Percentiles rank a stretch among this genome's conserved stretches.
phyloP scores from a whole-genome alignment of 2,113 vertebrate species.

The Micronycteris hirsuta region DNA sequence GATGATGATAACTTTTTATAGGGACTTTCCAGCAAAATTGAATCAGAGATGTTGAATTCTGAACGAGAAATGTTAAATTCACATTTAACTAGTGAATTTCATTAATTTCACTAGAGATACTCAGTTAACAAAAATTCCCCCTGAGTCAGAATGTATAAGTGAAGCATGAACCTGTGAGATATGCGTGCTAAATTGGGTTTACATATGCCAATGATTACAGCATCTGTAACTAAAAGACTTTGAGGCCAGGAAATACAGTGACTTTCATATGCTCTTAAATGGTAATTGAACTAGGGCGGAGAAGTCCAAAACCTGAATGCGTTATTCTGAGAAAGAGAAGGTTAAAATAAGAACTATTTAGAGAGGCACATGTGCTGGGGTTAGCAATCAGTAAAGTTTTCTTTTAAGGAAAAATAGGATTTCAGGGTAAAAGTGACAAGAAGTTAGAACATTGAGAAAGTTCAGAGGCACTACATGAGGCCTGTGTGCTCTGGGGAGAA shows the following conservation, averaged over 20 bases:
- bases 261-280: neutral
- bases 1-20: neutral
- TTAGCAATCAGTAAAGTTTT: neutral
- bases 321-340: neutral
- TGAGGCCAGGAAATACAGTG: neutral
- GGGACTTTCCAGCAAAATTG: neutral
- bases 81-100: constrained; percentile 22
- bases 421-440: neutral
- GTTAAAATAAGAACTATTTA: neutral
- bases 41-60: neutral
- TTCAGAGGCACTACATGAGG: neutral
- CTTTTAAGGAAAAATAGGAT: neutral
- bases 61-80: too few relatives aligned
- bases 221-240: neutral
- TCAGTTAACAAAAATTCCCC: neutral
- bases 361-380: neutral
- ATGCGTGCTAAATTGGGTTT: neutral
- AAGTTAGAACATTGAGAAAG: neutral
- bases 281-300: neutral
- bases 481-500: neutral
- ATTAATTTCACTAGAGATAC: neutral
- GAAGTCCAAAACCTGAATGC: constrained; percentile 8
- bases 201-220: neutral
- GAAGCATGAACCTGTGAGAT: neutral
- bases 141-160: neutral